Evolutionary conservation across 2,113 vertebrate species (phyloP), one percentile per base, ranked within the genome.

Genomic region (Varanus salvator): DNA sequence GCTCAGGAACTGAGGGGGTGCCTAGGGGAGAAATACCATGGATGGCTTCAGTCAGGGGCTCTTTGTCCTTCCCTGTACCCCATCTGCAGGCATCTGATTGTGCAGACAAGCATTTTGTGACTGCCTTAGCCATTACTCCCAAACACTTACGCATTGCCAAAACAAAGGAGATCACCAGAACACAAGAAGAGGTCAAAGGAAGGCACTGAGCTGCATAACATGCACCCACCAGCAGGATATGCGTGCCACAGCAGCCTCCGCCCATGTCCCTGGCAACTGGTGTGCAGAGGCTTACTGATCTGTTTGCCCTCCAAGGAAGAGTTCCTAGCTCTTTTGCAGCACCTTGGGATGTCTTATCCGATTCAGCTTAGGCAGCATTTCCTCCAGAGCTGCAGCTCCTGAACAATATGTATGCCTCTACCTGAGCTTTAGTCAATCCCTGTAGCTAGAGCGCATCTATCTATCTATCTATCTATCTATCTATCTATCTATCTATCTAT

Each of bases 1-100:
- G 81, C 86, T 92, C 75, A 96, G 93, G 92, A 96, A 95, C 44
- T 90, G 0, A 6, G 1, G 69, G 0, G 9, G 66, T 90, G 5
- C 95, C 83, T 92, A 96, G 57, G 1, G 69, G 48, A 9, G 80
- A 90, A 66, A 50, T 15, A 3, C 48, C 17, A 87, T 60, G 29
- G 0, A 5, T 5, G 34, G n/a, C 0, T 0, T 27, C n/a, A 84
- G 29, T 77, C 34, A 84, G 6, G 8, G 21, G 6, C 50, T 34
- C 50, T 23, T 76, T 57, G 6, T 81, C 48, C 50, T 69, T 82
- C 27, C 80, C n/a, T 74, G 69, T 17, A 48, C 29, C 27, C 34
- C 9, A 82, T 4, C 31, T 5, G 25, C 68, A 75, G 31, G 34
- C 3, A 25, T 9, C 2, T 80, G 17, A 54, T 44, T 25, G 17